Conservation (phyloP, 2,888 invertebrate genomes). For the Yponomeuta evonymella region DNA sequence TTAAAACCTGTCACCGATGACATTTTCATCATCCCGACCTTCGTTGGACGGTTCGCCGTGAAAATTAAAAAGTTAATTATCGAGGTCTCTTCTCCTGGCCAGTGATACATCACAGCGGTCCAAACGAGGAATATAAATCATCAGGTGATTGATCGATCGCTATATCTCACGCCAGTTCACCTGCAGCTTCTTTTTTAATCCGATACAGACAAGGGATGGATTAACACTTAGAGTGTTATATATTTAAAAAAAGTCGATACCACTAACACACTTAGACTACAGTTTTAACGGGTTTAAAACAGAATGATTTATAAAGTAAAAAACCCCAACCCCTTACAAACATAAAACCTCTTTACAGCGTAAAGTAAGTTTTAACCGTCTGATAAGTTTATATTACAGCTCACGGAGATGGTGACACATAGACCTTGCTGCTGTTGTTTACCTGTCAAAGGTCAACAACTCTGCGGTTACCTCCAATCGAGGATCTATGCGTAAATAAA, state of each 20-base stretch:
- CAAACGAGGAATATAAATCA: slow-evolving; percentile 64
- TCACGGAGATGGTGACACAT: too few relatives aligned
- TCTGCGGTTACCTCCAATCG: too few relatives aligned
- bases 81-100: slow-evolving; percentile 42
- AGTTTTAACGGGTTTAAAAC: too few relatives aligned
- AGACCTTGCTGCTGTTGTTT: too few relatives aligned
- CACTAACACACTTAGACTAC: too few relatives aligned
- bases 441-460: too few relatives aligned
- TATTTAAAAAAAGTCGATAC: slow-evolving; percentile 17
- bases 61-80: slow-evolving; percentile 75
- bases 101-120: slow-evolving; percentile 67
- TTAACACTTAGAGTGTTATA: slow-evolving; percentile 66
- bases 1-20: slow-evolving; percentile 21
- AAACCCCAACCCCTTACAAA: too few relatives aligned
- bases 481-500: too few relatives aligned
- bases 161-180: slow-evolving; percentile 68
- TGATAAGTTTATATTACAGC: too few relatives aligned
- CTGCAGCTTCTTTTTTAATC: slow-evolving; percentile 69
- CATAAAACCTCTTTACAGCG: too few relatives aligned
- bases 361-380: too few relatives aligned
- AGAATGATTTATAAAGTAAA: too few relatives aligned
- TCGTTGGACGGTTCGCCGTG: slow-evolving; percentile 33
- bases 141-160: slow-evolving; percentile 68
- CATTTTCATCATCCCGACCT: slow-evolving; percentile 27
- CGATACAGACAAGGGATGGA: slow-evolving; percentile 71